Evolutionary conservation across 2,797 vertebrate species (phyloP).

Genomic region (Pipistrellus nathusii): DNA sequence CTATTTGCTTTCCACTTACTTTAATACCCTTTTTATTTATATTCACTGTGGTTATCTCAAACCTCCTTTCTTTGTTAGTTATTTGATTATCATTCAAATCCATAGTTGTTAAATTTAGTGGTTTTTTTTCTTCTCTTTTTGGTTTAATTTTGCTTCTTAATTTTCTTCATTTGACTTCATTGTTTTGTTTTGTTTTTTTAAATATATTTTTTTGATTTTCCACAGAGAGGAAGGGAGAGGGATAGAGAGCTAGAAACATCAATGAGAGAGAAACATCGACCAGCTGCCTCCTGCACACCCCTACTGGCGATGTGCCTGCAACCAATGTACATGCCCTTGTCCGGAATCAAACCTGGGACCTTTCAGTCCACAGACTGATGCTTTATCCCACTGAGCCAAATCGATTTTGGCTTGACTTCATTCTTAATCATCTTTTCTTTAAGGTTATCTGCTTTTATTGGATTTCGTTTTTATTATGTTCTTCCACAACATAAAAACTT

Average conservation of each 20-base stretch:
- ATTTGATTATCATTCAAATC: constrained; percentile 23
- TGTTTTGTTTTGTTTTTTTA: background rate
- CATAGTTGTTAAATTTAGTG: background rate
- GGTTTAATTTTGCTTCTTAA: constrained; percentile 34
- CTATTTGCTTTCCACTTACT: background rate
- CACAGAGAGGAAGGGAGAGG: too few species aligned
- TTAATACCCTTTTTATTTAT: background rate
- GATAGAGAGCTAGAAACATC: too few species aligned
- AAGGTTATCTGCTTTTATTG: background rate
- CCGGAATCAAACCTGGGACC: too few species aligned
- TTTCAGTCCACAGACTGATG: too few species aligned
- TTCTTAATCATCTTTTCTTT: constrained; percentile 2
- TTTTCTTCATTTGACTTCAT: background rate
- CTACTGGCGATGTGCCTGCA: too few species aligned
- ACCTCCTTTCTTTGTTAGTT: background rate
- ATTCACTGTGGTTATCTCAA: background rate
- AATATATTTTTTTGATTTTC: too few species aligned
- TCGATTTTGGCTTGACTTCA: background rate
- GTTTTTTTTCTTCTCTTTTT: background rate
- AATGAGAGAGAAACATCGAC: too few species aligned
- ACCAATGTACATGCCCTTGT: too few species aligned
- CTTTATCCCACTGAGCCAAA: too few species aligned
- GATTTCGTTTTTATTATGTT: background rate
- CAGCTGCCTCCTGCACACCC: too few species aligned
- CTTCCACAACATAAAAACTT: constrained; percentile 7